Evolutionary conservation across 1,140 invertebrate species (phyloP).

Genomic region (Scaptomyza graminum): DNA sequence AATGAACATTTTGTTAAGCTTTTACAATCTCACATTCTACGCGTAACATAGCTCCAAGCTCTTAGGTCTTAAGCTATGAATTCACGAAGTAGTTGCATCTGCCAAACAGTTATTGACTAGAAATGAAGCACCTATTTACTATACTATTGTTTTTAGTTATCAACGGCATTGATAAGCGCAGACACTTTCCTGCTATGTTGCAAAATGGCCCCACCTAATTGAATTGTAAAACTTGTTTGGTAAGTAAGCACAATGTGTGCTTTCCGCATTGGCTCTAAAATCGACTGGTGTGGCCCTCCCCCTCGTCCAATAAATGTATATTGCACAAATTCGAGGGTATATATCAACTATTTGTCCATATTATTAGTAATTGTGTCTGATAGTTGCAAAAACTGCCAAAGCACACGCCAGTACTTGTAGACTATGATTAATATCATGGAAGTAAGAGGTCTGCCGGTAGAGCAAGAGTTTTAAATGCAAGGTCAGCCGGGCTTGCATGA

Average conservation of each 20-base stretch:
- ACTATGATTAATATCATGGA: neutral
- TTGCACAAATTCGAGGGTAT: slow-evolving; percentile 39
- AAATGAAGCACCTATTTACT: neutral
- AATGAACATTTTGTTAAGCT: no score
- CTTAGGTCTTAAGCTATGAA: neutral
- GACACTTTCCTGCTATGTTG: slow-evolving; percentile 11
- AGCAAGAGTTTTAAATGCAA: slow-evolving; percentile 30
- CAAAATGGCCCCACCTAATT: slow-evolving; percentile 1
- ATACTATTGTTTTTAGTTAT: slow-evolving; percentile 36
- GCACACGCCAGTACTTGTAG: neutral
- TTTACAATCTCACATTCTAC: no score
- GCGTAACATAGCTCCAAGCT: neutral
- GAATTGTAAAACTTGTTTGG: slow-evolving; percentile 37
- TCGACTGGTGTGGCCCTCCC: slow-evolving; percentile 23
- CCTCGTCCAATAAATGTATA: slow-evolving; percentile 11
- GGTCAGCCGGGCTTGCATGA: slow-evolving; percentile 30
- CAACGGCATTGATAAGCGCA: slow-evolving; percentile 45
- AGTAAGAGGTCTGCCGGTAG: slow-evolving; percentile 39
- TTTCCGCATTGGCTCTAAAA: slow-evolving; percentile 29
- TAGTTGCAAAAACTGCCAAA: slow-evolving; percentile 13
- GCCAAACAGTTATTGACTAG: neutral
- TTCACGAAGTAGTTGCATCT: slow-evolving; percentile 13
- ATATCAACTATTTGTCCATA: slow-evolving; percentile 1
- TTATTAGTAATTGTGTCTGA: slow-evolving; percentile 10
- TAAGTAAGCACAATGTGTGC: slow-evolving; percentile 11